Evolutionary conservation across 2,797 vertebrate genomes (phyloP), one percentile per base, ranked within the genome.

Genomic region (Enteromius argenteus): DNA sequence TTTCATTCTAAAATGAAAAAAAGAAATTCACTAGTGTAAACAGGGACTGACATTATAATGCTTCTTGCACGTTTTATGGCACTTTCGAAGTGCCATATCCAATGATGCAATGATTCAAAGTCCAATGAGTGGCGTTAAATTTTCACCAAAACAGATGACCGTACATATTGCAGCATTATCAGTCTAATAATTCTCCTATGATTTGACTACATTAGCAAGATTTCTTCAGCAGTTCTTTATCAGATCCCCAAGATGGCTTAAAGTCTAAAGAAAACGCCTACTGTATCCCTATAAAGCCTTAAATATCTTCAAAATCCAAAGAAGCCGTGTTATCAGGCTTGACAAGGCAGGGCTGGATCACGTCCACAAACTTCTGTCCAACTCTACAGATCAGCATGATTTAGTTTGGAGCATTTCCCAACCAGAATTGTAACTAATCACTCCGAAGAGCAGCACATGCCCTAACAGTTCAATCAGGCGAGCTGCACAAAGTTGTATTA

Each of bases 181-280:
- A 37, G 23, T 7, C 32, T 2, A 19, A 60, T 74, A 58, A 60
- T 37, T 68, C 79, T 87, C 67, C 27, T 4, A 46, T 17, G 81
- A 80, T 62, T 69, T 53, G 75, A 74, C 72, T 49, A 80, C 83
- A 80, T 83, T 72, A 80, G 79, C 35, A 68, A 74, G 71, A 69
- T 37, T 35, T 60, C 30, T 74, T 73, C 32, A 35, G 23, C 76
- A 49, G 19, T 27, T 79, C 76, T 75, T 84, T 85, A 86, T 85
- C 85, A 77, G 84, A 78, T 78, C 42, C 35, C 49, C 72, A 86
- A 78, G 49, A 62, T 83, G 68, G 67, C 76, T 78, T 87, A 77
- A 82, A 76, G 71, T 44, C 42, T 66, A 58, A 80, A 51, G 66
- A 80, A 46, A 73, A 17, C 14, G 67, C 79, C 58, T 49, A 27